phyloP scores from a whole-genome alignment of 2,888 invertebrate genomes.

The Diachrysia chrysitis region DNA sequence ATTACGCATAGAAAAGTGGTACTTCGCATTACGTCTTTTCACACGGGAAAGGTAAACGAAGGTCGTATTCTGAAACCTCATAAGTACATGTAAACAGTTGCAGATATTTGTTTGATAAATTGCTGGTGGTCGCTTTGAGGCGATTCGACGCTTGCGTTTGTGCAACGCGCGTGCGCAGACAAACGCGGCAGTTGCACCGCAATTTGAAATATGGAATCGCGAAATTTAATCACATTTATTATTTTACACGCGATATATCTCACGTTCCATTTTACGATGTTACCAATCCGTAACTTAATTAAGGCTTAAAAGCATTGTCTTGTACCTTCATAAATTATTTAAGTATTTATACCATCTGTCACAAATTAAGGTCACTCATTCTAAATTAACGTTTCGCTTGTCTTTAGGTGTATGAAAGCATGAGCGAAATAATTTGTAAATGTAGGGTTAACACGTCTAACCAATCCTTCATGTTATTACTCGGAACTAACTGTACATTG shows the following conservation, averaged over 20 bases:
- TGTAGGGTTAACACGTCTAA: constrained; percentile 21
- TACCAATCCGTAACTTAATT: constrained; percentile 36
- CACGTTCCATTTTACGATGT: constrained; percentile 70
- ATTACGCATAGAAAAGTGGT: constrained; percentile 47
- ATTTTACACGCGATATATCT: constrained; percentile 72
- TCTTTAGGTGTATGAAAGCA: constrained; percentile 32
- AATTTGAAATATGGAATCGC: constrained; percentile 71
- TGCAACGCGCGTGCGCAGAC: constrained; percentile 68
- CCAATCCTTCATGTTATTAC: constrained; percentile 32
- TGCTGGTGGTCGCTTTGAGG: constrained; percentile 69
- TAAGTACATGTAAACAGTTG: constrained; percentile 58
- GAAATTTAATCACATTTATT: constrained; percentile 76
- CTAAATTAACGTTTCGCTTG: constrained; percentile 44
- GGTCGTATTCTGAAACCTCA: constrained; percentile 56
- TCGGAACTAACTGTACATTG: constrained; percentile 23
- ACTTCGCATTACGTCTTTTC: constrained; percentile 63
- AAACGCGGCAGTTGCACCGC: constrained; percentile 62
- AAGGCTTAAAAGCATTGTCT: constrained; percentile 50
- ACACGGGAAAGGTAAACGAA: constrained; percentile 71
- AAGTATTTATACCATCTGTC: constrained; percentile 37
- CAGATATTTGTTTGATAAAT: constrained; percentile 74
- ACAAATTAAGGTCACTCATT: constrained; percentile 50
- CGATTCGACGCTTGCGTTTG: constrained; percentile 58
- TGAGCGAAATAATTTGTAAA: constrained; percentile 38
- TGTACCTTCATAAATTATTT: constrained; percentile 44